Percentiles rank a stretch among this genome's conserved stretches.
phyloP scores from a whole-genome alignment of 2,113 vertebrate species.

The Neotoma lepida region DNA sequence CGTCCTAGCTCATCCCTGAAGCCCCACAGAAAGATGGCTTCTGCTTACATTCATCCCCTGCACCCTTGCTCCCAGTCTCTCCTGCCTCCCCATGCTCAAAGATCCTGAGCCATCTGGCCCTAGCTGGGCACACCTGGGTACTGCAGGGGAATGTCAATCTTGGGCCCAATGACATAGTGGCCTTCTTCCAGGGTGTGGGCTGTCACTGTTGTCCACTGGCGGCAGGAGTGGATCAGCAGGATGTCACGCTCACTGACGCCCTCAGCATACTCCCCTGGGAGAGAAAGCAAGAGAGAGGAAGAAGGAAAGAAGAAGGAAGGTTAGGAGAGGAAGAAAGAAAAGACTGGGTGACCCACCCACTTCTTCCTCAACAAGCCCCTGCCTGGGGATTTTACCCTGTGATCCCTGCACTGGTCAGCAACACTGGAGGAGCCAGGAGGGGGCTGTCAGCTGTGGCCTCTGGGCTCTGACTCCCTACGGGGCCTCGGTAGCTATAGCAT shows the following conservation, averaged over 20 bases:
- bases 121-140: slow-evolving; percentile 90
- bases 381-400: background rate
- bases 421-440: background rate
- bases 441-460: background rate
- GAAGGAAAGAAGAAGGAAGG: background rate
- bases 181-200: slow-evolving; percentile 97
- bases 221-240: slow-evolving; percentile 95
- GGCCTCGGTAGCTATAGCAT: background rate
- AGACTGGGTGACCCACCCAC: background rate
- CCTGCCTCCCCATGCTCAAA: background rate
- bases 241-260: slow-evolving; percentile 94
- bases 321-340: slow-evolving; percentile 16
- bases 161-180: slow-evolving; percentile 97
- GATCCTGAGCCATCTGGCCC: background rate
- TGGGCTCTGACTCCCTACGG: background rate
- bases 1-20: background rate
- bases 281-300: background rate
- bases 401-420: background rate
- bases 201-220: slow-evolving; percentile 98
- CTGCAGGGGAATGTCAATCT: slow-evolving; percentile 97
- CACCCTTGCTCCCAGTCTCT: background rate
- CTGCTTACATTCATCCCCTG: no score
- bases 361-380: background rate
- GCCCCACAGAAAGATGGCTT: background rate
- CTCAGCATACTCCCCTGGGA: slow-evolving; percentile 93